These are phyloP conservation scores for Apis mellifera DNA, from an alignment of 1,140 invertebrate species.

Conservation along the genomic window DNA sequence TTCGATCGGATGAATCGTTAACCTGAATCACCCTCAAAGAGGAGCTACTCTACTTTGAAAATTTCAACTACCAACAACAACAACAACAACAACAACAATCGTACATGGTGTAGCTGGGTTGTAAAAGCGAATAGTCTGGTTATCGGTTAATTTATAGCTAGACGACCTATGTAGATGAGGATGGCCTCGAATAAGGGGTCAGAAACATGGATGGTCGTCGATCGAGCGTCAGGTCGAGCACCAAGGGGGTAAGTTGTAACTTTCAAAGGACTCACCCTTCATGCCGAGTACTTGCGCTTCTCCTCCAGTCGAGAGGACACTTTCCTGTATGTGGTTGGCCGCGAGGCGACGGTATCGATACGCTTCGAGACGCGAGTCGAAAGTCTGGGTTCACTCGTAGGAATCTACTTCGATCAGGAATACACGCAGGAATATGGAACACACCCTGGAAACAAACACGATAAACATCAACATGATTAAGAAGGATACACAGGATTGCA, in stretches of 20 bases:
- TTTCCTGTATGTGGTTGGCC: slow-evolving; percentile 24
- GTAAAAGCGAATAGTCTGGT: background rate
- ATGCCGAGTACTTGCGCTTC: slow-evolving; percentile 47
- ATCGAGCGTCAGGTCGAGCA: background rate
- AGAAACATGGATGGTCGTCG: background rate
- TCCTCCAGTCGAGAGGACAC: slow-evolving; percentile 40
- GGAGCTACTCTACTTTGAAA: background rate
- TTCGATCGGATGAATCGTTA: background rate
- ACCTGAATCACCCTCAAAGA: background rate
- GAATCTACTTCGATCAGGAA: slow-evolving; percentile 35
- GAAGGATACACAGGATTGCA: background rate
- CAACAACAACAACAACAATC: background rate
- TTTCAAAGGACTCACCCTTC: slow-evolving; percentile 49
- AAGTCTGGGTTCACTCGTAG: slow-evolving; percentile 14
- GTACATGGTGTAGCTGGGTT: background rate
- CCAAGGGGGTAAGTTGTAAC: background rate
- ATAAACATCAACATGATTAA: background rate
- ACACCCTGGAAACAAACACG: slow-evolving; percentile 16
- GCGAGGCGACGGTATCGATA: slow-evolving; percentile 23
- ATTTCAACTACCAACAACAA: background rate
- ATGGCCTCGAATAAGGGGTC: background rate
- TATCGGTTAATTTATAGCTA: background rate
- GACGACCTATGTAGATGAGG: too few relatives aligned
- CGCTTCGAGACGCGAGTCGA: background rate
- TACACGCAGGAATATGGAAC: slow-evolving; percentile 36